Evolutionary conservation across 2,113 vertebrate genomes (phyloP).

Genomic region (Paraplagusia blochii): DNA sequence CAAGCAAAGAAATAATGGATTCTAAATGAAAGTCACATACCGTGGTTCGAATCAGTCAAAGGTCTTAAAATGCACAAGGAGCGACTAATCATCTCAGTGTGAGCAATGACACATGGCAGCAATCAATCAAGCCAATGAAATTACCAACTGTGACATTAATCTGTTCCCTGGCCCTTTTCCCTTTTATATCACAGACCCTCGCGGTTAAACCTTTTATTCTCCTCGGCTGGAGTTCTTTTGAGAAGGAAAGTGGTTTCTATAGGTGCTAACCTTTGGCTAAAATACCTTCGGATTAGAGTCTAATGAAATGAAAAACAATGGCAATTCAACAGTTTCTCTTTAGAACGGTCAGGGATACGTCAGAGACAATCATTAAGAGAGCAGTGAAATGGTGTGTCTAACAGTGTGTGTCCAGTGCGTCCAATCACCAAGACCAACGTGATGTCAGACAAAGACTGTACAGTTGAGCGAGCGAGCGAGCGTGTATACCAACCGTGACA

Average conservation of each 20-base stretch:
- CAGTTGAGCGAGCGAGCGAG: too few species aligned
- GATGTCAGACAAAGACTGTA: too few species aligned
- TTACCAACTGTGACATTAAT: conserved; percentile 65
- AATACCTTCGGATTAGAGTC: conserved; percentile 27
- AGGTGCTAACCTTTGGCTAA: conserved; percentile 36
- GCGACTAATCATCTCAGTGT: conserved; percentile 69
- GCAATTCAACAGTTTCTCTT: too few species aligned
- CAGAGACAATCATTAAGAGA: too few species aligned
- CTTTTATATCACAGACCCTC: conserved; percentile 58
- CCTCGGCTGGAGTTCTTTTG: conserved; percentile 55
- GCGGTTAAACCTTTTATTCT: conserved; percentile 56
- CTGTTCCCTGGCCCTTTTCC: conserved; percentile 54
- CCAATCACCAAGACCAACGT: too few species aligned
- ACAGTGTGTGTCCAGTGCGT: too few species aligned
- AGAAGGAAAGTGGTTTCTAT: conserved; percentile 46
- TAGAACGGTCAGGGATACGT: too few species aligned
- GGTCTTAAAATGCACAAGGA: conserved; percentile 61
- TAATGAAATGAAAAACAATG: too few species aligned
- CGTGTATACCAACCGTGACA: too few species aligned
- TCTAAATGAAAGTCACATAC: conserved; percentile 67
- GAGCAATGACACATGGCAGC: conserved; percentile 60
- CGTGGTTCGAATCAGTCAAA: conserved; percentile 66
- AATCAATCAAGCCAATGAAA: conserved; percentile 67
- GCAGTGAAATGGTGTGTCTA: too few species aligned
- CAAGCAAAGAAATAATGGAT: conserved; percentile 63